A percentile compares a stretch with the other conserved stretches of the same genome.
These are phyloP conservation scores for Cephus sareptanus DNA, from an alignment of 2,888 invertebrate species.

Conservation along the genomic window DNA sequence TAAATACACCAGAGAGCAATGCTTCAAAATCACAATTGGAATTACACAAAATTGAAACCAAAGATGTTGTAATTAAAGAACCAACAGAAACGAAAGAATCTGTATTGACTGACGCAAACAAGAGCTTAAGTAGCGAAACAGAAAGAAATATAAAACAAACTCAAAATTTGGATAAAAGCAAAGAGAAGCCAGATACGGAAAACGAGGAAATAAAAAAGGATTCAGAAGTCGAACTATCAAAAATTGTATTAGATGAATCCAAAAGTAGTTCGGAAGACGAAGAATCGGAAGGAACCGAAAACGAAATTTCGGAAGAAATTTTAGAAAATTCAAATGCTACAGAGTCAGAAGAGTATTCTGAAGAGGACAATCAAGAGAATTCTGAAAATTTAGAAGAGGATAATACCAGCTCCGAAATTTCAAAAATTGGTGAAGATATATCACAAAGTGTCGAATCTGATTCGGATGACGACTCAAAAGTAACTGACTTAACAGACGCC, in stretches of 20 bases:
- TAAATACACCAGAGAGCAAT: neutral
- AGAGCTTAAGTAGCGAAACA: neutral
- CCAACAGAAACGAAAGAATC: too few relatives aligned
- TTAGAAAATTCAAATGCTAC: constrained; percentile 12
- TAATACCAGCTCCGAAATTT: constrained; percentile 18
- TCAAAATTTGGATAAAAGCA: too few relatives aligned
- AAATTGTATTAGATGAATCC: neutral
- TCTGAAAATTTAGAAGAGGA: constrained; percentile 20
- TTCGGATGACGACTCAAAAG: constrained; percentile 8
- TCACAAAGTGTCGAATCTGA: constrained; percentile 11
- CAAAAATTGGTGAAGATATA: neutral
- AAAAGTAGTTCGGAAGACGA: constrained; percentile 11
- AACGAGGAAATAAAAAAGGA: neutral
- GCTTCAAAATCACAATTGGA: neutral
- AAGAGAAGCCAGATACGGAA: neutral
- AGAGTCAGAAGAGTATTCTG: constrained; percentile 62
- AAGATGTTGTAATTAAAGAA: neutral
- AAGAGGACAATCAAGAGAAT: constrained; percentile 58
- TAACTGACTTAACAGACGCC: constrained; percentile 50
- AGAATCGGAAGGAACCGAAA: constrained; percentile 56
- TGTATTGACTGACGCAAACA: too few relatives aligned
- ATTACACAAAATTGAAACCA: neutral
- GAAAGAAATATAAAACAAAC: too few relatives aligned
- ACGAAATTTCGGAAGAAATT: constrained; percentile 27
- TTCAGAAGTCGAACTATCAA: neutral